Evolutionary conservation across 1,140 invertebrate genomes (phyloP).

Genomic region (Teleopsis dalmanni): DNA sequence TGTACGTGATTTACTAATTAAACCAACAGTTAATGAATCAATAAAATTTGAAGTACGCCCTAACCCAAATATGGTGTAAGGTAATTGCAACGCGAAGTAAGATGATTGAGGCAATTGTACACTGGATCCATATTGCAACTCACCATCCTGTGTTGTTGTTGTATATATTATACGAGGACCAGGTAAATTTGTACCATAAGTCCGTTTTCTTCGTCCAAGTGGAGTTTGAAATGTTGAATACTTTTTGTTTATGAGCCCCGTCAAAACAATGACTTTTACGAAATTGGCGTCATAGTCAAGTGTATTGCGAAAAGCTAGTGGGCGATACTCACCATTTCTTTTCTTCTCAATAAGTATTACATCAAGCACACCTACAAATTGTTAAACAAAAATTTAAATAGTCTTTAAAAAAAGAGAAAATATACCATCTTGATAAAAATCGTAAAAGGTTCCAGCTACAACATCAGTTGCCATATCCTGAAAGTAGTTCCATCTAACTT

Average conservation of each 20-base stretch:
- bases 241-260: constrained; percentile 66
- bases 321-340: constrained; percentile 45
- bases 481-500: constrained; percentile 64
- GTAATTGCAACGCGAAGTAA: constrained; percentile 84
- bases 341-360: constrained; percentile 64
- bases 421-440: constrained; percentile 71
- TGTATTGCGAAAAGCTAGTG: constrained; percentile 75
- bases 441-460: constrained; percentile 82
- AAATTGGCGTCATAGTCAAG: constrained; percentile 92
- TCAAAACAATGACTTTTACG: constrained; percentile 89
- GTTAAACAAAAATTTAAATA: background rate
- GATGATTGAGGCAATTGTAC: constrained; percentile 89
- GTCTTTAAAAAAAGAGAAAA: background rate
- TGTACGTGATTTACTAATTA: constrained; percentile 60
- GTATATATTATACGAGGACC: constrained; percentile 82
- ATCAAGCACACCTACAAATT: constrained; percentile 61
- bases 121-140: constrained; percentile 62
- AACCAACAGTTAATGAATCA: constrained; percentile 77
- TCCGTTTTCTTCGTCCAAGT: constrained; percentile 65
- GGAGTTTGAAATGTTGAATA: constrained; percentile 61
- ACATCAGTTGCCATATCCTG: constrained; percentile 61
- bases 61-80: constrained; percentile 91
- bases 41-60: constrained; percentile 97
- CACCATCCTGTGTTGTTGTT: constrained; percentile 77
- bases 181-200: constrained; percentile 81